Evolutionary conservation across 1,140 invertebrate species (phyloP).

Genomic region (Formica exsecta): DNA sequence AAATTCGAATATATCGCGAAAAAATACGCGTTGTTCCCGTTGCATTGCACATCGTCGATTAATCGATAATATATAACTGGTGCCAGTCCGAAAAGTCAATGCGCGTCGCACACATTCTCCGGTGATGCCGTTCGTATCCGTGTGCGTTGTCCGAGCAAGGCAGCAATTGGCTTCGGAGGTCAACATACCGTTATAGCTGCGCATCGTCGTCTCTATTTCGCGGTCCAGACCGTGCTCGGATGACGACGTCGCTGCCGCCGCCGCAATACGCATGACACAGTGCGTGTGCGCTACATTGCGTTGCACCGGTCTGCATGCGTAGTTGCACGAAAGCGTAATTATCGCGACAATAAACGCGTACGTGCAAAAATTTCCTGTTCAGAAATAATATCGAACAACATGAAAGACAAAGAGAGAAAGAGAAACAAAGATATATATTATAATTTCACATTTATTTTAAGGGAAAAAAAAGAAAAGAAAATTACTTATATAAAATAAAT

Average conservation of each 20-base stretch:
- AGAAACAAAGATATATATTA: neutral
- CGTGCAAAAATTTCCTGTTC: neutral
- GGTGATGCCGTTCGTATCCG: constrained; percentile 25
- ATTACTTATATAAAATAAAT: neutral
- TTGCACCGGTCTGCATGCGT: neutral
- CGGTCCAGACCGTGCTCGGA: constrained; percentile 21
- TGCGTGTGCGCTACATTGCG: constrained; percentile 2
- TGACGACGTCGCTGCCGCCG: constrained; percentile 23
- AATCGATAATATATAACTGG: constrained; percentile 20
- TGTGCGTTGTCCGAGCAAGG: constrained; percentile 49
- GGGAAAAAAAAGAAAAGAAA: too few relatives aligned
- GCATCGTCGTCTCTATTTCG: constrained; percentile 59
- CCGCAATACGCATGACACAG: neutral
- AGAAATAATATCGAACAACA: neutral
- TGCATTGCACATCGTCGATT: neutral
- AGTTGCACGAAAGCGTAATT: constrained; percentile 50
- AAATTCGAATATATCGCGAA: neutral
- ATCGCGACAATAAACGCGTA: constrained; percentile 48
- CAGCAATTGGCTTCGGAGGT: constrained; percentile 68
- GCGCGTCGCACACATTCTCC: constrained; percentile 22
- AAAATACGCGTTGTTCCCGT: neutral
- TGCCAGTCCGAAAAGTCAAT: constrained; percentile 43
- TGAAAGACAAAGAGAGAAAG: neutral
- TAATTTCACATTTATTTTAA: too few relatives aligned
- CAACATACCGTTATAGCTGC: constrained; percentile 73